phyloP scores from a whole-genome alignment of 2,888 invertebrate genomes.

The Polymixis lichenea region DNA sequence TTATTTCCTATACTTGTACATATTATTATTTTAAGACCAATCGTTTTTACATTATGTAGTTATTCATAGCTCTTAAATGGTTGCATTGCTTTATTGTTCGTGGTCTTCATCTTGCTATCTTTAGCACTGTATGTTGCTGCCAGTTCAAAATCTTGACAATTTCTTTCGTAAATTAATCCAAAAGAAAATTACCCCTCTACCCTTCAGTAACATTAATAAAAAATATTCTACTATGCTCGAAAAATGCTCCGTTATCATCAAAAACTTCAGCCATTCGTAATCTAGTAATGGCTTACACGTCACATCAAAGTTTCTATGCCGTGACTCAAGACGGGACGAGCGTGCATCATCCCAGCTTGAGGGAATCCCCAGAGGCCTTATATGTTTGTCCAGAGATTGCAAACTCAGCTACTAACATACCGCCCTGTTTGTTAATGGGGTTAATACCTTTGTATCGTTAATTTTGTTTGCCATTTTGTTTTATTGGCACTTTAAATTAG shows the following conservation, averaged over 20 bases:
- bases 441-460: slow-evolving; percentile 79
- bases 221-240: slow-evolving; percentile 10
- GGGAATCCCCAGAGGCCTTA: slow-evolving; percentile 74
- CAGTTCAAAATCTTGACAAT: neutral
- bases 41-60: no score
- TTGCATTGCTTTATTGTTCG: neutral
- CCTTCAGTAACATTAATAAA: slow-evolving; percentile 2
- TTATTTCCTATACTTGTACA: no score
- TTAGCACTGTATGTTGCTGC: neutral
- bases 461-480: slow-evolving; percentile 78
- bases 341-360: slow-evolving; percentile 70
- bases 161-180: neutral
- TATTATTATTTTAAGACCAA: no score
- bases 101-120: neutral
- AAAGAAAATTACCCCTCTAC: neutral
- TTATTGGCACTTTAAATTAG: slow-evolving; percentile 67
- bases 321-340: slow-evolving; percentile 65
- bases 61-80: no score
- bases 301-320: slow-evolving; percentile 68
- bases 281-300: slow-evolving; percentile 63
- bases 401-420: slow-evolving; percentile 73
- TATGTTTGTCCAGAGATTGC: slow-evolving; percentile 81
- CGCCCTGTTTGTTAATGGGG: slow-evolving; percentile 79
- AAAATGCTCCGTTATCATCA: slow-evolving; percentile 31
- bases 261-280: slow-evolving; percentile 55